phyloP scores from a whole-genome alignment of 1,140 invertebrate genomes.

The Drosophila asahinai region DNA sequence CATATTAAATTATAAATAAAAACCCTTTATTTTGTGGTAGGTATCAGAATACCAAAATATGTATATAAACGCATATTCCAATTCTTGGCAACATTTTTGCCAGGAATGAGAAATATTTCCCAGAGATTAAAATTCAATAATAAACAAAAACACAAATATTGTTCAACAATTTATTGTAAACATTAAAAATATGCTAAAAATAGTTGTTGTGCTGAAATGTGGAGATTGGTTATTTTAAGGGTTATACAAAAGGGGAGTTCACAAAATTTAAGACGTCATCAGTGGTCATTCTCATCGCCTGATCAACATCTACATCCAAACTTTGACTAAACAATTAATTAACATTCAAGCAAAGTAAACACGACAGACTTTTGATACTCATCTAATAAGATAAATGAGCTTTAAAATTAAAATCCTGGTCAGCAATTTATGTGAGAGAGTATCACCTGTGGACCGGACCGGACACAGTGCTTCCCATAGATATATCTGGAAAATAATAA shows the following conservation, averaged over 20 bases:
- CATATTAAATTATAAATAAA: neutral
- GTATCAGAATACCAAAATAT: conserved; percentile 9
- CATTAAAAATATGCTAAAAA: neutral
- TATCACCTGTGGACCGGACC: conserved; percentile 23
- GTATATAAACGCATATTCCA: neutral
- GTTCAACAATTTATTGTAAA: conserved; percentile 13
- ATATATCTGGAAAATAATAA: conserved; percentile 40
- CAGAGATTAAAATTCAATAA: conserved; percentile 10
- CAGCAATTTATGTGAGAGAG: conserved; percentile 4
- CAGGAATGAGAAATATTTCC: conserved; percentile 8
- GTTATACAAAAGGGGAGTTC: neutral
- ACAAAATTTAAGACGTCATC: conserved; percentile 4
- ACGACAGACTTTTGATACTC: neutral
- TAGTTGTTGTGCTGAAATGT: neutral
- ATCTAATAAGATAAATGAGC: conserved; percentile 14
- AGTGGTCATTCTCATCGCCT: neutral
- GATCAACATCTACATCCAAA: neutral
- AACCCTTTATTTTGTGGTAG: conserved; percentile 8
- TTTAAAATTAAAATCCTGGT: conserved; percentile 11
- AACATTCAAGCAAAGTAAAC: neutral
- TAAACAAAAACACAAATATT: conserved; percentile 17
- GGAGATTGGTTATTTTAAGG: neutral
- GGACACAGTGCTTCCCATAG: conserved; percentile 13
- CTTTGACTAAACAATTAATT: neutral
- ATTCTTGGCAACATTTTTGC: conserved; percentile 13